Conservation (phyloP, 2,797 vertebrate genomes). For the Sebastes minor region DNA sequence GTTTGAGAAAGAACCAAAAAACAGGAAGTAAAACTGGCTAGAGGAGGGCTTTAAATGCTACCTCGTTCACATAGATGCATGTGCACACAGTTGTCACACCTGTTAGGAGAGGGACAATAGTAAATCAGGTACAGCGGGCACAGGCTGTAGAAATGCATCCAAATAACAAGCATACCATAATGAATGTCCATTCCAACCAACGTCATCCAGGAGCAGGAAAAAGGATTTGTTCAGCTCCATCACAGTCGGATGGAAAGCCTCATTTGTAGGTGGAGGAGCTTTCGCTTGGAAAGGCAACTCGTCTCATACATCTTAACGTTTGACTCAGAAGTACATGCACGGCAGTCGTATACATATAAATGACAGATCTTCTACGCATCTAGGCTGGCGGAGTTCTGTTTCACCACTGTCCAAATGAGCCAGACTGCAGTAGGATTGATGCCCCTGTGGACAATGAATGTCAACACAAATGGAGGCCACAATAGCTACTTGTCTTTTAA, state of each 20-base stretch:
- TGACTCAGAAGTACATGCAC: neutral
- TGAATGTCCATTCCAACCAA: conserved; percentile 1
- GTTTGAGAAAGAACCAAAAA: too few relatives aligned
- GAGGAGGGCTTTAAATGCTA: neutral
- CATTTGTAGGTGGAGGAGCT: neutral
- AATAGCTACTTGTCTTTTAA: conserved; percentile 10
- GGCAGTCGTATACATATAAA: neutral
- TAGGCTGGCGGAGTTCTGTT: neutral
- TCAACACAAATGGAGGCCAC: neutral
- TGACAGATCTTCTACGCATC: neutral
- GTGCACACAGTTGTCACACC: conserved; percentile 9
- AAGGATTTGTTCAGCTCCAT: neutral
- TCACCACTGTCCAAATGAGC: conserved; percentile 10
- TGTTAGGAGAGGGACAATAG: conserved; percentile 14
- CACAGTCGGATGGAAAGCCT: neutral
- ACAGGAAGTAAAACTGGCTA: too few relatives aligned
- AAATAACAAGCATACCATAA: conserved; percentile 16
- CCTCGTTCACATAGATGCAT: neutral
- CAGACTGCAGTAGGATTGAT: conserved; percentile 15
- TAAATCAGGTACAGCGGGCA: conserved; percentile 31
- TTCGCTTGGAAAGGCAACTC: neutral
- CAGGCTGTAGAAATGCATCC: neutral
- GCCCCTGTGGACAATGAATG: neutral
- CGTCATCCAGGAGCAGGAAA: neutral
- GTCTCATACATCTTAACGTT: neutral